A percentile compares a stretch with the other conserved stretches of the same genome.
Conservation (phyloP, 1,140 invertebrate species). For the Carcinoscorpius rotundicauda region DNA sequence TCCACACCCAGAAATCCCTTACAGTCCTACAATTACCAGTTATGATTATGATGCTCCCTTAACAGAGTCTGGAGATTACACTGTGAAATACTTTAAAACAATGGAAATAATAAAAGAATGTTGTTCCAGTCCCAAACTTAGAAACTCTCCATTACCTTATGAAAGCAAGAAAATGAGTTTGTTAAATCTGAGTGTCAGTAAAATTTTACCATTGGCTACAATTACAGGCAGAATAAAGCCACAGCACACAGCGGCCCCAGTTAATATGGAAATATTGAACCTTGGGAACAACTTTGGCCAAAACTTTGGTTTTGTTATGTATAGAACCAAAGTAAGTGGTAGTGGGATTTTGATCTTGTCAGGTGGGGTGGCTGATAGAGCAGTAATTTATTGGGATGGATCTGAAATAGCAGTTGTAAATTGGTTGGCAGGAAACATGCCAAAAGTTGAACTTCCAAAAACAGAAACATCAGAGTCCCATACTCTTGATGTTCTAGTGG, state of each 20-base stretch:
- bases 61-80: slow-evolving; percentile 39
- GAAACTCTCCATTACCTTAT: not conserved
- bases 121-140: not conserved
- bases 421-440: not conserved
- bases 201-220: not conserved
- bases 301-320: not conserved
- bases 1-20: slow-evolving; percentile 4
- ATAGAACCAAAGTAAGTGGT: not conserved
- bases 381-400: not conserved
- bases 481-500: slow-evolving; percentile 11
- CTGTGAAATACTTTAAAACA: slow-evolving; percentile 35
- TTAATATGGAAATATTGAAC: not conserved
- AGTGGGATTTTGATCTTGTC: not conserved
- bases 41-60: slow-evolving; percentile 42
- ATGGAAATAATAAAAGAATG: slow-evolving; percentile 33
- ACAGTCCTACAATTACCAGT: slow-evolving; percentile 32
- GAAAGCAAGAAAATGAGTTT: slow-evolving; percentile 1
- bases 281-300: slow-evolving; percentile 1
- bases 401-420: not conserved
- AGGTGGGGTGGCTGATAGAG: not conserved
- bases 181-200: not conserved
- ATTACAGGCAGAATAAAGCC: not conserved
- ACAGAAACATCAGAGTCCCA: not conserved
- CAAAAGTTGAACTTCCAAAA: no score
- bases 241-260: not conserved